Base-by-base conservation (phyloP, 2,113 vertebrate species). In the Myxocyprinus asiaticus region DNA sequence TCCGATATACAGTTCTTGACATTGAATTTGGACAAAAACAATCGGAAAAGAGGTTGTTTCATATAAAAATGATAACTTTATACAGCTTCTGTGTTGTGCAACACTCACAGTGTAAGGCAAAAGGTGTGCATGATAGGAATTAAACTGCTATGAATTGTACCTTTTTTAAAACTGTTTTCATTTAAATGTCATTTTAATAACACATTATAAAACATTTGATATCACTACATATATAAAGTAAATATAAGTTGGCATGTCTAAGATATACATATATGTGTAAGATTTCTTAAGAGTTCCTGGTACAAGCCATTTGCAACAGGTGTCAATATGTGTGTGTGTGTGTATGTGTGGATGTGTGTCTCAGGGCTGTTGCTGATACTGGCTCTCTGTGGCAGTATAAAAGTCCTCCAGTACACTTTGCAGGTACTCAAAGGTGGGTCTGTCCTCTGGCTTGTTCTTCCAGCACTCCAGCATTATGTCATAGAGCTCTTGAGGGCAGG, bases 381-480 rank as follows among this genome's bases (percentile, higher is more conserved):
- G 98, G 89, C 94, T 93, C 90, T 99, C 98, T 0, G 98, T 98
- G 4, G 96, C 96, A 0, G 97, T 99, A 80, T 94, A 99, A 92
- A 98, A 99, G 84, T 99, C 98, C n/a, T 98, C 98, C 85, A 99
- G 82, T 53, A 98, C 80, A 1, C 97, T 98, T 90, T 98, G 96
- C 44, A 92, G 91, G 73, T 97, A 99, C 66, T 99, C 97, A 0
- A 99, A 99, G 48, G 98, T 98, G 62, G 98, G 97, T 4, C 97
- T 91, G n/a, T 98, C 94, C 84, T 99, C 96, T 0, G 97, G 95
- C 80, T 89, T 94, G 85, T 87, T 93, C 88, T 95, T 95, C 97
- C 98, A 99, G 92, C 98, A 99, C 11, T 92, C 92, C 71, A 88
- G 78, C 97, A 99, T 98, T 66, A 99, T 87, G 3, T 91, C 90